A percentile compares a stretch with the other conserved stretches of the same genome.
Conservation (phyloP, 2,888 invertebrate species). For the Metopia argyrocephala region DNA sequence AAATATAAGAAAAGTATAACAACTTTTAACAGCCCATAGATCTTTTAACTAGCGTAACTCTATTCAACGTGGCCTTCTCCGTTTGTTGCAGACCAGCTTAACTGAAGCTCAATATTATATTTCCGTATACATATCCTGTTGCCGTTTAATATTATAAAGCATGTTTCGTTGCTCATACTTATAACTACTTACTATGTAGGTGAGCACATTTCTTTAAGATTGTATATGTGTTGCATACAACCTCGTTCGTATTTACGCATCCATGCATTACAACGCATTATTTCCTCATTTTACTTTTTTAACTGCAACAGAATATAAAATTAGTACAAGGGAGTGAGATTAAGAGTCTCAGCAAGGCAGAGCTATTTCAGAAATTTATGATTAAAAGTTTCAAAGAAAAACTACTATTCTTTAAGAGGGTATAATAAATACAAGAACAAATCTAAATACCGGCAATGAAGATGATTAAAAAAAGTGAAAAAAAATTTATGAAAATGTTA, state of each 20-base stretch:
- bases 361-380: constrained; percentile 63
- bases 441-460: no score
- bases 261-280: constrained; percentile 58
- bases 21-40: constrained; percentile 46
- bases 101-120: constrained; percentile 37
- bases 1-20: neutral
- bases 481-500: no score
- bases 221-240: constrained; percentile 7
- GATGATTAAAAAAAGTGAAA: no score
- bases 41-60: constrained; percentile 37
- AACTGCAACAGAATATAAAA: constrained; percentile 36
- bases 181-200: no score
- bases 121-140: constrained; percentile 60
- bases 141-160: constrained; percentile 31
- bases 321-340: constrained; percentile 39
- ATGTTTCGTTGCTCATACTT: no score
- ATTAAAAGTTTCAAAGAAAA: constrained; percentile 61
- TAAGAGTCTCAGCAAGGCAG: constrained; percentile 60
- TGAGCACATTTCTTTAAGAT: no score
- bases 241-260: constrained; percentile 29
- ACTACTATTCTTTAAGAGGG: constrained; percentile 45
- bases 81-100: constrained; percentile 17
- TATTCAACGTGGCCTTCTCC: constrained; percentile 35
- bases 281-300: constrained; percentile 30
- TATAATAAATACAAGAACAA: constrained; percentile 36